phyloP scores from a whole-genome alignment of 1,140 invertebrate genomes.

The Eumeta japonica region DNA sequence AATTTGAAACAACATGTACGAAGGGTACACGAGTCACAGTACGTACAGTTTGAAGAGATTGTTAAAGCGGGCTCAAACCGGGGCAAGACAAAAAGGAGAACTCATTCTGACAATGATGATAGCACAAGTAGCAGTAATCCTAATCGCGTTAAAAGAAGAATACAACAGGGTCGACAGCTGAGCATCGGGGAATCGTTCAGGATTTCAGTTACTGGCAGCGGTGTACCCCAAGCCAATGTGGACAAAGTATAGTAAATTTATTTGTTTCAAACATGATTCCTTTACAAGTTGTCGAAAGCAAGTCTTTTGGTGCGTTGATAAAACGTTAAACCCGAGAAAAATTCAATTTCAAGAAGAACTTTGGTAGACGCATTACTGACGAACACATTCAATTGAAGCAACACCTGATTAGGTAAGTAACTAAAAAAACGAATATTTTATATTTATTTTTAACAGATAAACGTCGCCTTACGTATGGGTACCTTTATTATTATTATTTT shows the following conservation, averaged over 20 bases:
- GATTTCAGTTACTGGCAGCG: conserved; percentile 12
- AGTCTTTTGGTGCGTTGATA: conserved; percentile 11
- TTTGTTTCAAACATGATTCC: conserved; percentile 15
- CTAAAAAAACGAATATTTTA: too few species aligned
- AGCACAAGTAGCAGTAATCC: conserved; percentile 6
- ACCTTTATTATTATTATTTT: too few species aligned
- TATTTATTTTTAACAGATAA: too few species aligned
- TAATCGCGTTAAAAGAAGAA: conserved; percentile 9
- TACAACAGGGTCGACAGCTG: conserved; percentile 9
- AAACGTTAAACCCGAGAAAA: conserved; percentile 12
- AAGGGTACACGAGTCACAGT: conserved; percentile 7
- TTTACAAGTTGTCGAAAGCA: conserved; percentile 12
- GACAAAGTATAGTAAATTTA: conserved; percentile 12
- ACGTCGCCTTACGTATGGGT: too few species aligned
- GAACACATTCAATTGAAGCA: too few species aligned
- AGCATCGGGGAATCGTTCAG: conserved; percentile 12
- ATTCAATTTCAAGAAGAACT: conserved; percentile 12
- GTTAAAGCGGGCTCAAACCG: conserved; percentile 11
- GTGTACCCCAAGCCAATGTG: conserved; percentile 11
- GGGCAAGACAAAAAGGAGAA: conserved; percentile 10
- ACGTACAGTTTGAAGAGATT: conserved; percentile 11
- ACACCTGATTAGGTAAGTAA: too few species aligned
- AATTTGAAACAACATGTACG: not conserved
- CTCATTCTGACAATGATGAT: conserved; percentile 7
- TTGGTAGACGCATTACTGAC: conserved; percentile 11